phyloP scores from a whole-genome alignment of 2,888 invertebrate genomes.

The Myopa tessellatipennis region DNA sequence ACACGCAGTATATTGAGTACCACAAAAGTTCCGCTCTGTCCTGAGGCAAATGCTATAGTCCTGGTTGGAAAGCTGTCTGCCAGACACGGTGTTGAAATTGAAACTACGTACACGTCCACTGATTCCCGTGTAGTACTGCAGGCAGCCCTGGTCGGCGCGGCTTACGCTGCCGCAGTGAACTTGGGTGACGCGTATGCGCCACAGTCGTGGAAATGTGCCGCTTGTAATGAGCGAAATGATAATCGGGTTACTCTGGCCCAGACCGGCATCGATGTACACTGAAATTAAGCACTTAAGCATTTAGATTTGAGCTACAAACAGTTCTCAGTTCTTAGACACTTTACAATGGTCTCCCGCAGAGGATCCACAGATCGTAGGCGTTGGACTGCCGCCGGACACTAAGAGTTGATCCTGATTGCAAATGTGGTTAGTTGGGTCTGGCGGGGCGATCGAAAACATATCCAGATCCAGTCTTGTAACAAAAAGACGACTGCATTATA shows the following conservation, averaged over 20 bases:
- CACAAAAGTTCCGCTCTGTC: slow-evolving; percentile 87
- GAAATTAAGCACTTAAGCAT: slow-evolving; percentile 49
- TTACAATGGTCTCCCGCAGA: slow-evolving; percentile 86
- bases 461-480: slow-evolving; percentile 79
- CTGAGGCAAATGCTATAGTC: slow-evolving; percentile 89
- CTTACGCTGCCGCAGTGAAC: slow-evolving; percentile 81
- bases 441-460: slow-evolving; percentile 80
- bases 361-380: slow-evolving; percentile 83
- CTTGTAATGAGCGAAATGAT: slow-evolving; percentile 85
- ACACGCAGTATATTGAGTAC: slow-evolving; percentile 84
- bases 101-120: slow-evolving; percentile 85
- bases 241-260: slow-evolving; percentile 77
- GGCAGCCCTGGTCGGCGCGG: slow-evolving; percentile 69
- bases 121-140: slow-evolving; percentile 72
- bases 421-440: slow-evolving; percentile 80
- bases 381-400: slow-evolving; percentile 83
- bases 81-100: slow-evolving; percentile 82
- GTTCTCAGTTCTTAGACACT: slow-evolving; percentile 1
- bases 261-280: slow-evolving; percentile 89
- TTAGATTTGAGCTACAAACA: not conserved
- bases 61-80: slow-evolving; percentile 86
- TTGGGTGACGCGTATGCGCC: slow-evolving; percentile 85
- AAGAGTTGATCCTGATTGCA: slow-evolving; percentile 89
- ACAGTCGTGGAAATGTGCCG: slow-evolving; percentile 79
- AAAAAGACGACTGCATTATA: not conserved